Base-by-base conservation (phyloP, 2,797 vertebrate genomes). In the Gallinago nigripennis region DNA sequence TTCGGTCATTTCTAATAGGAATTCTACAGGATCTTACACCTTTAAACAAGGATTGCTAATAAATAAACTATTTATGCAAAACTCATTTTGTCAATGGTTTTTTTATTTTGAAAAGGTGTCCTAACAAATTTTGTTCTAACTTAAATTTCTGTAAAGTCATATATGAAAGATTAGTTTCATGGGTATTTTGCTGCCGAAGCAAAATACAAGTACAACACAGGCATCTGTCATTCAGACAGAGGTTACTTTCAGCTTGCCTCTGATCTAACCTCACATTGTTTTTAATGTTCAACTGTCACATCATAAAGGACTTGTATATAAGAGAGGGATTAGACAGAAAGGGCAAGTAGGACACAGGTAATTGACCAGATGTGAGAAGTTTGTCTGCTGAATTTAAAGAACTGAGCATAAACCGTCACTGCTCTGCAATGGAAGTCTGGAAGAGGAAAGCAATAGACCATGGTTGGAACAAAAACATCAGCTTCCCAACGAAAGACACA, bases 241-340 rank as follows among this genome's bases (percentile, higher is more conserved):
- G 95, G 88, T 95, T 96, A 95, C 90, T 88, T 95, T 93, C 78
- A 87, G 75, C 81, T 88, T 95, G 91, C 71, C 75, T 96, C 60
- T 77, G 61, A 82, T 94, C 70, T 95, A 93, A 94, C 93, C 88
- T 94, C 90, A 85, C 88, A 92, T 95, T 95, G 94, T 92, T 96
- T 97, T 95, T 96, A 96, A 95, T 94, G 95, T 90, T 95, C 86
- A 86, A 64, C 86, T 94, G 95, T 94, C 95, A 95, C 64, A 96
- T 88, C 85, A 88, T 82, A 95, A 94, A 92, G 88, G 61, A 87
- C 95, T 88, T 92, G 64, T 94, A 43, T 88, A 82, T 46, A 88
- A 90, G 81, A 93, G 61, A 80, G n/a, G 64, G 64, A 95, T 96
- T 96, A 96, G 80, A 87, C 71, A 82, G 91, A 96, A 96, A 96